These are phyloP conservation scores for Sapajus apella DNA, from an alignment of 2,113 vertebrate genomes.

Conservation along the genomic window DNA sequence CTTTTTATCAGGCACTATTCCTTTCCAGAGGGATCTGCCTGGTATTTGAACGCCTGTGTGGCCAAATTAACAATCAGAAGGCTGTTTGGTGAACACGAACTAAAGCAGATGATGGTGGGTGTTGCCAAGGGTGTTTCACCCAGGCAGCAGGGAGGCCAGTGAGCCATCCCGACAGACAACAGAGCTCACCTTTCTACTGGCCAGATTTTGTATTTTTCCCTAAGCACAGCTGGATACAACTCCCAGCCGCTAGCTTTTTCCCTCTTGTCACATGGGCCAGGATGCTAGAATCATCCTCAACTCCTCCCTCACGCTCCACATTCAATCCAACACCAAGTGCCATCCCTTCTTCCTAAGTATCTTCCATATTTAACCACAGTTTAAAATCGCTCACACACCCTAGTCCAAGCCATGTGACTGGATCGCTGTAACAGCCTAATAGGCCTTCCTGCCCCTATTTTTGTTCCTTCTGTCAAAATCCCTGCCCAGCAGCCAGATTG, in stretches of 20 bases:
- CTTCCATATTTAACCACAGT: background rate
- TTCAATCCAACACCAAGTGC: background rate
- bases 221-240: too few relatives aligned
- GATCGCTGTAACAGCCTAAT: background rate
- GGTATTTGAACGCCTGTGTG: background rate
- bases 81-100: background rate
- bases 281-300: background rate
- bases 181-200: background rate
- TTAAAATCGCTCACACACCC: background rate
- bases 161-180: background rate
- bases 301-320: background rate
- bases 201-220: background rate
- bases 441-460: background rate
- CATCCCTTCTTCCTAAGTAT: background rate
- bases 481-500: background rate
- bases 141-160: too few relatives aligned
- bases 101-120: background rate
- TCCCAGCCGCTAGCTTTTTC: background rate
- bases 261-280: background rate
- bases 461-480: background rate
- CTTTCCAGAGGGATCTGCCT: background rate
- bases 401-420: background rate
- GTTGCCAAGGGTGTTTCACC: background rate
- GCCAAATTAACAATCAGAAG: background rate
- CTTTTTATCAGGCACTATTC: background rate